Conservation (phyloP, 2,888 invertebrate species). For the Dastarcus helophoroides region DNA sequence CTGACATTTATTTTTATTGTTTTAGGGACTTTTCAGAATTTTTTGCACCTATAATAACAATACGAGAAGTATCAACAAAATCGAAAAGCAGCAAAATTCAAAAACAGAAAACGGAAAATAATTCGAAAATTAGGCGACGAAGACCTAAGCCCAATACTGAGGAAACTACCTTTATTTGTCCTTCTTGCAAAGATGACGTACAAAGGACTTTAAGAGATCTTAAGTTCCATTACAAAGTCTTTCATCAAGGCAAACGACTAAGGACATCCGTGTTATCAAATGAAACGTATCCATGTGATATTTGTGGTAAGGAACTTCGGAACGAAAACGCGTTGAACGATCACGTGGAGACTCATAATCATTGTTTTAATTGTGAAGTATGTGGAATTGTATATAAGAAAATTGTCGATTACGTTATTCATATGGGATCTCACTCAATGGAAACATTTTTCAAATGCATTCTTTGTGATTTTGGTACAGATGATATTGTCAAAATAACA, state of each 20-base stretch:
- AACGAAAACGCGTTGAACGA: conserved; percentile 28
- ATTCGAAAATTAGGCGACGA: too few relatives aligned
- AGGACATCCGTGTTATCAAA: conserved; percentile 21
- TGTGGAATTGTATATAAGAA: conserved; percentile 33
- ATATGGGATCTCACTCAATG: conserved; percentile 29
- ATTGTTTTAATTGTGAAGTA: conserved; percentile 32
- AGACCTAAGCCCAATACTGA: conserved; percentile 5
- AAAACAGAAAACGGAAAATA: too few relatives aligned
- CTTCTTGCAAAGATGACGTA: conserved; percentile 26
- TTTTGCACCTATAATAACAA: too few relatives aligned
- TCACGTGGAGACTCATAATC: conserved; percentile 33
- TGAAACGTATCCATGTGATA: conserved; percentile 27
- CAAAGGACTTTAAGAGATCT: conserved; percentile 22
- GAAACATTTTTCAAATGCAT: conserved; percentile 31
- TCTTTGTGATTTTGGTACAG: conserved; percentile 30
- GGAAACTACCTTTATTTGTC: conserved; percentile 16
- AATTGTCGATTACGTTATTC: conserved; percentile 31
- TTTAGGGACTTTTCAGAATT: too few relatives aligned
- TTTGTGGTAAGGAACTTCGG: conserved; percentile 31
- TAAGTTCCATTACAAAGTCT: conserved; percentile 23
- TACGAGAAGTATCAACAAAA: too few relatives aligned
- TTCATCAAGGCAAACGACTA: conserved; percentile 25
- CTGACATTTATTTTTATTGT: too few relatives aligned
- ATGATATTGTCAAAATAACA: conserved; percentile 29
- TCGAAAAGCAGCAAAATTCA: too few relatives aligned